Evolutionary conservation across 2,797 vertebrate species (phyloP).

Genomic region (Pseudochirops cupreus): DNA sequence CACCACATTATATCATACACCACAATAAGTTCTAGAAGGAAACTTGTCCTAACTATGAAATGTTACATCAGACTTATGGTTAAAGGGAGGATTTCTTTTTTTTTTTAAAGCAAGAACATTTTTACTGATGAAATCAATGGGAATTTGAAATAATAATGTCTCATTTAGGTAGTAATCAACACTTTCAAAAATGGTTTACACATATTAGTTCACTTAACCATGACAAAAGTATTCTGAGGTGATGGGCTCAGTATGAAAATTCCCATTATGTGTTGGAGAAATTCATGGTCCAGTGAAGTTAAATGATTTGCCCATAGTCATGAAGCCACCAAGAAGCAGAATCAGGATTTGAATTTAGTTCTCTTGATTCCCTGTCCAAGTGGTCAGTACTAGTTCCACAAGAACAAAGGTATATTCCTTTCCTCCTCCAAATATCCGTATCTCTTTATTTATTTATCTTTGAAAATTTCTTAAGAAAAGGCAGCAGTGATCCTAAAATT

Average conservation of each 20-base stretch:
- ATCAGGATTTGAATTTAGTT: no score
- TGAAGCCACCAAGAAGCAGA: no score
- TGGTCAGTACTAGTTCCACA: neutral
- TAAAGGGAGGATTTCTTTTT: no score
- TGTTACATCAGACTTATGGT: no score
- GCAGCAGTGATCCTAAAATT: neutral
- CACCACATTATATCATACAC: no score
- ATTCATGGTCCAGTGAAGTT: neutral
- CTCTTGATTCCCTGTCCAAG: neutral
- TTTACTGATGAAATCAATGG: neutral
- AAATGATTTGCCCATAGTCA: no score
- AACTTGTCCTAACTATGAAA: no score
- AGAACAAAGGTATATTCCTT: neutral
- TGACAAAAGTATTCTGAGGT: neutral
- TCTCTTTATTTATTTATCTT: neutral
- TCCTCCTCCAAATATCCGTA: neutral
- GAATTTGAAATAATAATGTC: neutral
- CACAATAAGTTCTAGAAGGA: no score
- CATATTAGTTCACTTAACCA: neutral
- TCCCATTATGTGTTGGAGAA: neutral
- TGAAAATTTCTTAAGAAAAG: no score
- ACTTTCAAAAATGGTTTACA: neutral
- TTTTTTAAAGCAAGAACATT: neutral
- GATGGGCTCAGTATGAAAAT: neutral
- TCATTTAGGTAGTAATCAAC: neutral